Percentiles rank a stretch among this genome's conserved stretches.
These are phyloP conservation scores for Physella acuta DNA, from an alignment of 1,140 invertebrate genomes.

Conservation along the genomic window DNA sequence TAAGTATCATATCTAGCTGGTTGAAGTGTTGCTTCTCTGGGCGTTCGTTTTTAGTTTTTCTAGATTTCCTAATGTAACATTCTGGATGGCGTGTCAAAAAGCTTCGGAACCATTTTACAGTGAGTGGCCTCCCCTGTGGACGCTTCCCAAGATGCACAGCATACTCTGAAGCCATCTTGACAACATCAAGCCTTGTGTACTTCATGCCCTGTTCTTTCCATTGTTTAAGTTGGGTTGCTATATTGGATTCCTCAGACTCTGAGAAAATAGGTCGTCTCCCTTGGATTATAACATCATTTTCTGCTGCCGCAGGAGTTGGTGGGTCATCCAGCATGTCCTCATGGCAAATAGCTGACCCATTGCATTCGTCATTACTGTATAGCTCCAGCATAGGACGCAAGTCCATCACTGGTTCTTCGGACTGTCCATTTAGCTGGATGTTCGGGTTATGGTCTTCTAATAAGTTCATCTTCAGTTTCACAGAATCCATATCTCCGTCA, in stretches of 20 bases:
- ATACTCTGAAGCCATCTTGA: slow-evolving; percentile 28
- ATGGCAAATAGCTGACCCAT: background rate
- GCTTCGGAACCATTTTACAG: slow-evolving; percentile 25
- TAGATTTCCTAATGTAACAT: slow-evolving; percentile 25
- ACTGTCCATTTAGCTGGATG: background rate
- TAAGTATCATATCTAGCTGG: slow-evolving; percentile 22
- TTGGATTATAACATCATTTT: slow-evolving; percentile 26
- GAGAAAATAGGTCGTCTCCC: slow-evolving; percentile 23
- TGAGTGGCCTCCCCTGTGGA: slow-evolving; percentile 23
- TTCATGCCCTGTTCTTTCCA: slow-evolving; percentile 28
- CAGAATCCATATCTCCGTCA: slow-evolving; percentile 7
- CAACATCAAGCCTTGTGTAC: slow-evolving; percentile 24
- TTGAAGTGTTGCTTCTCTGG: slow-evolving; percentile 26
- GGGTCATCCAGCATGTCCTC: slow-evolving; percentile 9
- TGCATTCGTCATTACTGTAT: slow-evolving; percentile 11
- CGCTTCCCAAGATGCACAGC: slow-evolving; percentile 24
- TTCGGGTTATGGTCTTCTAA: background rate
- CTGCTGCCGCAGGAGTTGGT: slow-evolving; percentile 10
- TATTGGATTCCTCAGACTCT: slow-evolving; percentile 20
- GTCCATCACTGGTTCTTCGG: slow-evolving; percentile 19
- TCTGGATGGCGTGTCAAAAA: slow-evolving; percentile 25
- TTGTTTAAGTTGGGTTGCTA: slow-evolving; percentile 22
- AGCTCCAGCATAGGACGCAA: slow-evolving; percentile 20
- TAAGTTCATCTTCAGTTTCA: slow-evolving; percentile 2
- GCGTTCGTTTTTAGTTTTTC: slow-evolving; percentile 16